A percentile compares a stretch with the other conserved stretches of the same genome.
These are phyloP conservation scores for Cephus sareptanus DNA, from an alignment of 2,888 invertebrate species.

Conservation along the genomic window DNA sequence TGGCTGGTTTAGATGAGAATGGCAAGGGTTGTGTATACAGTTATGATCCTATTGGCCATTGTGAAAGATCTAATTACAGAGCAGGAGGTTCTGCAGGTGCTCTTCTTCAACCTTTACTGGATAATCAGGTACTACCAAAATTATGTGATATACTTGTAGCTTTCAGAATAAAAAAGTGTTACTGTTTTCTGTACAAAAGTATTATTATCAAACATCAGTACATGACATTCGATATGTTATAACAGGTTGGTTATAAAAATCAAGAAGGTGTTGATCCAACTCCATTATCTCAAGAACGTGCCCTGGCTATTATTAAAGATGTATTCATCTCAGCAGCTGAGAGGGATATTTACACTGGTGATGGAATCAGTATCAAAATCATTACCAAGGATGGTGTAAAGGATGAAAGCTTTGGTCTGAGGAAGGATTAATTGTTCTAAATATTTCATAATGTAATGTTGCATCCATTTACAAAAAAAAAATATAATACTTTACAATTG, in stretches of 20 bases:
- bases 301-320: slow-evolving; percentile 89
- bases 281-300: slow-evolving; percentile 82
- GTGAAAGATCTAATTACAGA: slow-evolving; percentile 84
- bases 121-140: slow-evolving; percentile 79
- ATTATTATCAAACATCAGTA: neutral
- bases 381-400: slow-evolving; percentile 89
- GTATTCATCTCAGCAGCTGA: slow-evolving; percentile 98
- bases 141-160: neutral
- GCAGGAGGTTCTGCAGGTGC: slow-evolving; percentile 93
- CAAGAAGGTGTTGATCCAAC: slow-evolving; percentile 72
- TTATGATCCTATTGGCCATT: slow-evolving; percentile 98
- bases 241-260: slow-evolving; percentile 85
- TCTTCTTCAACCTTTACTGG: slow-evolving; percentile 92
- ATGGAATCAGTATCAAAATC: slow-evolving; percentile 85
- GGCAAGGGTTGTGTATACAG: slow-evolving; percentile 96
- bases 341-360: slow-evolving; percentile 97
- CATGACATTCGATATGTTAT: neutral
- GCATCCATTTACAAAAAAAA: slow-evolving; percentile 30
- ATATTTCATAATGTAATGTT: slow-evolving; percentile 14
- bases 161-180: neutral
- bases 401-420: slow-evolving; percentile 78
- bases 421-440: slow-evolving; percentile 80
- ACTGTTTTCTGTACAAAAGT: slow-evolving; percentile 2
- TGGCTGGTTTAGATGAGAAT: slow-evolving; percentile 93
- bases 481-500: neutral